A percentile compares a stretch with the other conserved stretches of the same genome.
These are phyloP conservation scores for Oceanites oceanicus DNA, from an alignment of 2,113 vertebrate species.

Conservation along the genomic window DNA sequence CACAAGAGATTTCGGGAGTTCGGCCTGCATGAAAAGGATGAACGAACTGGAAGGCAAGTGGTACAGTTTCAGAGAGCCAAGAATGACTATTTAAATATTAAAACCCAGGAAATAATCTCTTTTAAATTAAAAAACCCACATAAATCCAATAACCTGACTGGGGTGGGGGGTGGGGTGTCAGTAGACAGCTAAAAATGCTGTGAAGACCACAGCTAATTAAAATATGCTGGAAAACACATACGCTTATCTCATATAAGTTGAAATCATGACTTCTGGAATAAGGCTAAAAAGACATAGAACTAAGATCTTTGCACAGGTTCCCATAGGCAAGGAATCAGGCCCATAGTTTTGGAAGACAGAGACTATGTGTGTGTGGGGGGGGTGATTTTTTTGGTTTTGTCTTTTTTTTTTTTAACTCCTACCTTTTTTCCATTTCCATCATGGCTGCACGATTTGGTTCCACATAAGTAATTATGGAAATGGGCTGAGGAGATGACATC, in stretches of 20 bases:
- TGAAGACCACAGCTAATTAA: background rate
- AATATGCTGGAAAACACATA: background rate
- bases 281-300: background rate
- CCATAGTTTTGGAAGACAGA: background rate
- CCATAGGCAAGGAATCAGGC: background rate
- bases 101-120: background rate
- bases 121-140: background rate
- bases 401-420: background rate
- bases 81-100: background rate
- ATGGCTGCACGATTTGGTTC: background rate
- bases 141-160: background rate
- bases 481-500: background rate
- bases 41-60: background rate
- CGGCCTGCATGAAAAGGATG: background rate
- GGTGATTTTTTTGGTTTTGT: background rate
- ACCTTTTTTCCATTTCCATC: background rate
- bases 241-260: background rate
- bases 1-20: background rate
- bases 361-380: rapidly evolving
- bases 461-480: slow-evolving; percentile 36
- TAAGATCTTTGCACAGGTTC: background rate
- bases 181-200: background rate
- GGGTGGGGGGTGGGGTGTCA: background rate
- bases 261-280: background rate
- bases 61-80: background rate